These are phyloP conservation scores for Opisthograptis luteolata DNA, from an alignment of 2,888 invertebrate species.

Conservation along the genomic window DNA sequence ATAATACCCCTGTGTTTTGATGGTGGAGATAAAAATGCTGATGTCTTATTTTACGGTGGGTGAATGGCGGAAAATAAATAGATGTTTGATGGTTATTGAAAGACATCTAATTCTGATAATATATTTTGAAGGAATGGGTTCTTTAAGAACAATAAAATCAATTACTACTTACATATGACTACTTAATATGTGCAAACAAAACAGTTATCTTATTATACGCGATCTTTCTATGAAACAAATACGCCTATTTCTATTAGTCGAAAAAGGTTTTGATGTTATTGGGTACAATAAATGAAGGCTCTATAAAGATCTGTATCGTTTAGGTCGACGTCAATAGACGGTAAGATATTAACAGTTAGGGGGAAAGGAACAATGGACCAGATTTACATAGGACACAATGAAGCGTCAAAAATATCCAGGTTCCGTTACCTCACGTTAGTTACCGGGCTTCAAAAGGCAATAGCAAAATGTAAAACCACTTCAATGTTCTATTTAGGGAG, in stretches of 20 bases:
- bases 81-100: conserved; percentile 36
- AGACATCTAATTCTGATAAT: conserved; percentile 26
- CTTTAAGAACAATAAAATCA: too few species aligned
- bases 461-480: too few species aligned
- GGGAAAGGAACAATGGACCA: conserved; percentile 41
- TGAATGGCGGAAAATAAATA: conserved; percentile 36
- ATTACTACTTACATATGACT: too few species aligned
- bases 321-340: conserved; percentile 31
- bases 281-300: conserved; percentile 32
- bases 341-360: conserved; percentile 34
- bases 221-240: conserved; percentile 12
- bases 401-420: conserved; percentile 29
- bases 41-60: conserved; percentile 39
- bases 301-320: conserved; percentile 30
- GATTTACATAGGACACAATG: conserved; percentile 43
- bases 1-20: conserved; percentile 36
- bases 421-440: conserved; percentile 21
- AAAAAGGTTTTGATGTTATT: conserved; percentile 29
- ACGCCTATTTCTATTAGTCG: conserved; percentile 26
- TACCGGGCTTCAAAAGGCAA: conserved; percentile 21
- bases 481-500: conserved; percentile 16
- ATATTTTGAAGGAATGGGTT: conserved; percentile 7
- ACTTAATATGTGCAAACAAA: too few species aligned
- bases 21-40: conserved; percentile 36
- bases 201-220: too few species aligned